These are phyloP conservation scores for Pseudomyrmex cubaensis DNA, from an alignment of 1,140 invertebrate species.

Conservation along the genomic window DNA sequence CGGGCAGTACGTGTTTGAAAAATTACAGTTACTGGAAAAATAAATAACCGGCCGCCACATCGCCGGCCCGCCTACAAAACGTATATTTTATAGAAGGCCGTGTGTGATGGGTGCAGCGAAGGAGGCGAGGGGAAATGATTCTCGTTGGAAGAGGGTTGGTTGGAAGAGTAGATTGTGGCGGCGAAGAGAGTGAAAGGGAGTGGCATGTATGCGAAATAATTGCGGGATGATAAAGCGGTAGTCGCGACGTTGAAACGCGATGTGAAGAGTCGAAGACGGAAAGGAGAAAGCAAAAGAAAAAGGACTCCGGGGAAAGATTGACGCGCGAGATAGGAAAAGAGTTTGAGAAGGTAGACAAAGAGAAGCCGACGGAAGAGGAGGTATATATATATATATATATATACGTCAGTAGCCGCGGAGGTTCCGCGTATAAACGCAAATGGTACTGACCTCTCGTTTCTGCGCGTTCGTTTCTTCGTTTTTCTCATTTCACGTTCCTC, in stretches of 20 bases:
- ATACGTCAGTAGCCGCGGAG: conserved; percentile 62
- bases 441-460: neutral
- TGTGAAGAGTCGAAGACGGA: conserved; percentile 58
- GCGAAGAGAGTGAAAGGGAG: conserved; percentile 30
- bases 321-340: conserved; percentile 33
- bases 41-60: conserved; percentile 77
- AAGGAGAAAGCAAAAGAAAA: conserved; percentile 41
- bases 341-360: neutral
- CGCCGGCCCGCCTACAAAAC: conserved; percentile 71
- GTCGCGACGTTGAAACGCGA: conserved; percentile 62
- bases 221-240: conserved; percentile 77
- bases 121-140: neutral
- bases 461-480: neutral
- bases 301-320: conserved; percentile 52
- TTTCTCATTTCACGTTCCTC: conserved; percentile 30
- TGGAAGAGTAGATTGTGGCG: conserved; percentile 31
- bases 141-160: neutral
- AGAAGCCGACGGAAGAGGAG: conserved; percentile 28
- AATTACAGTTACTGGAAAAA: conserved; percentile 82
- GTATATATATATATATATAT: neutral
- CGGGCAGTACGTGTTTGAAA: conserved; percentile 78
- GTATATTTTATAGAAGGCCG: conserved; percentile 75
- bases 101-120: conserved; percentile 48
- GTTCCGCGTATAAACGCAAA: conserved; percentile 46
- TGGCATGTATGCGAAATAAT: conserved; percentile 73